Evolutionary conservation across 2,113 vertebrate species (phyloP).

Genomic region (Pangasianodon gigas): DNA sequence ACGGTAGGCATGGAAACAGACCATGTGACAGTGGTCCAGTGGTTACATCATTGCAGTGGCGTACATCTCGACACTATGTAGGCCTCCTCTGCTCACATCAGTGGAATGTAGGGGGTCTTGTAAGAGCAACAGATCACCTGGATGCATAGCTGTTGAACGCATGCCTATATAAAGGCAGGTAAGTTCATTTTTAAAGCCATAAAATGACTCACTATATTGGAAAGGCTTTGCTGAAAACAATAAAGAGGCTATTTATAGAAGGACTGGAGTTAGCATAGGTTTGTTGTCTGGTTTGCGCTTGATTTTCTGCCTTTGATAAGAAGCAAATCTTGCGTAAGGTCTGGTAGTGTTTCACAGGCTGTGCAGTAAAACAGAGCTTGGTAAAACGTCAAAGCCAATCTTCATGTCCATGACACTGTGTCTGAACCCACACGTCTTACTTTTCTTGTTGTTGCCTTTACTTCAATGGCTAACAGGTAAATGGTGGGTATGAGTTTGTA

Average conservation of each 20-base stretch:
- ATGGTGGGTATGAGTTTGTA: constrained; percentile 8
- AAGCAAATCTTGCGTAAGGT: neutral
- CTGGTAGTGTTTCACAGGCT: constrained; percentile 20
- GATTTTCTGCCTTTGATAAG: constrained; percentile 8
- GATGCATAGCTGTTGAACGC: constrained; percentile 44
- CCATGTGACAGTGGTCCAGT: constrained; percentile 52
- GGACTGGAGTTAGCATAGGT: constrained; percentile 36
- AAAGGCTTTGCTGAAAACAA: constrained; percentile 17
- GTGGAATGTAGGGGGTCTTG: constrained; percentile 52
- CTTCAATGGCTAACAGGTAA: neutral
- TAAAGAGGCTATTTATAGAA: constrained; percentile 44
- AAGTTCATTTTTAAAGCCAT: constrained; percentile 32
- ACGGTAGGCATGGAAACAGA: constrained; percentile 65
- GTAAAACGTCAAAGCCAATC: neutral
- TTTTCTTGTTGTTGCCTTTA: neutral
- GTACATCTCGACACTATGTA: constrained; percentile 45
- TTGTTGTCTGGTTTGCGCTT: constrained; percentile 30
- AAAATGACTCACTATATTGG: constrained; percentile 37
- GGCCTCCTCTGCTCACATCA: constrained; percentile 43
- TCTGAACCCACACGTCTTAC: neutral
- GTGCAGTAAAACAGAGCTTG: neutral
- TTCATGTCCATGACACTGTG: neutral
- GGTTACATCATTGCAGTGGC: constrained; percentile 59
- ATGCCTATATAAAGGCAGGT: constrained; percentile 47
- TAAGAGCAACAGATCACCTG: constrained; percentile 46